Conservation (phyloP, 92 coral and sea anemone genomes). For the Epizoanthus rinbou region DNA sequence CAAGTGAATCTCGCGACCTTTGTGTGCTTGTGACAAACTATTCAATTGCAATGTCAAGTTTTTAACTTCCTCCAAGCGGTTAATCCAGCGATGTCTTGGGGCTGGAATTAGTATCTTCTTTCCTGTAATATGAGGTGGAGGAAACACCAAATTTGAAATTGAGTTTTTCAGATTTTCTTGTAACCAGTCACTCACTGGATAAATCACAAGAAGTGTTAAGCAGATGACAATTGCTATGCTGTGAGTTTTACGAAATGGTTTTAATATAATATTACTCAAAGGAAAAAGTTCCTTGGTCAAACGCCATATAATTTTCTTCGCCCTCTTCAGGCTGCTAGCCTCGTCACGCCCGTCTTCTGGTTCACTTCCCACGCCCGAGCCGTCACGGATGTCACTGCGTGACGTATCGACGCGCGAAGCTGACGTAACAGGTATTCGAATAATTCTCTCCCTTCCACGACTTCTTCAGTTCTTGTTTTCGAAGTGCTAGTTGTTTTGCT, state of each 20-base stretch:
- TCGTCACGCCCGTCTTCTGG: too few relatives aligned
- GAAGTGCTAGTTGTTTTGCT: neutral
- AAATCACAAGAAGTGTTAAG: slow-evolving; percentile 9
- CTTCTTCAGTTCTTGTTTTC: too few relatives aligned
- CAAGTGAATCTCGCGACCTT: slow-evolving; percentile 70
- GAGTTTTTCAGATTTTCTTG: slow-evolving; percentile 12
- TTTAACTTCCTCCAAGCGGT: slow-evolving; percentile 53
- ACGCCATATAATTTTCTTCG: slow-evolving; percentile 27
- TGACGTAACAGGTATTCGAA: neutral
- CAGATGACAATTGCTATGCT: neutral
- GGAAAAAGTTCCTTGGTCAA: slow-evolving; percentile 33
- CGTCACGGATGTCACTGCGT: too few relatives aligned
- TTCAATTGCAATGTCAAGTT: slow-evolving; percentile 50
- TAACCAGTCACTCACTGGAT: slow-evolving; percentile 13
- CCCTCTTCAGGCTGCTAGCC: neutral
- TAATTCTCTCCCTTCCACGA: slow-evolving; percentile 1
- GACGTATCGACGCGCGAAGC: neutral
- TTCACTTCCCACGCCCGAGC: neutral
- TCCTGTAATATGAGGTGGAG: neutral
- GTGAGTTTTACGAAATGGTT: slow-evolving; percentile 36
- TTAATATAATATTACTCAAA: slow-evolving; percentile 18
- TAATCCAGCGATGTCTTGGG: slow-evolving; percentile 71
- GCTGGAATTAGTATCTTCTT: slow-evolving; percentile 48
- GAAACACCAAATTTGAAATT: neutral
- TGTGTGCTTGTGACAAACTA: slow-evolving; percentile 48